These are phyloP conservation scores for Mus caroli DNA, from an alignment of 2,797 vertebrate genomes.

Conservation along the genomic window DNA sequence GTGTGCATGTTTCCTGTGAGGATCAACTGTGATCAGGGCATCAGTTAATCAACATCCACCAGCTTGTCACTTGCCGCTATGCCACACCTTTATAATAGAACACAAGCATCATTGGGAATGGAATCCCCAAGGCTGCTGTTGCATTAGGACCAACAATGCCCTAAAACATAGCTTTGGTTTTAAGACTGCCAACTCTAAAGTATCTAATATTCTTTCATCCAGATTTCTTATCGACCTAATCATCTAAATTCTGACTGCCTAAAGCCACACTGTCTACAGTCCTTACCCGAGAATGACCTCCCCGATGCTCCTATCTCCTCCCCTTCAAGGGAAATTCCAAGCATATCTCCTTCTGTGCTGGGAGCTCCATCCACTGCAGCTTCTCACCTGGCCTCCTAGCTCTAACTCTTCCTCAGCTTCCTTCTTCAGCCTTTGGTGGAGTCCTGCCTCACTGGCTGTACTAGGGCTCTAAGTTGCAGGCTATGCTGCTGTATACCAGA, in stretches of 20 bases:
- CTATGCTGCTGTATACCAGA: too few relatives aligned
- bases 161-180: not conserved
- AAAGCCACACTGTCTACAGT: not conserved
- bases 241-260: not conserved
- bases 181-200: not conserved
- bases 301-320: too few relatives aligned
- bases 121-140: not conserved
- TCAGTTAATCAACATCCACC: not conserved
- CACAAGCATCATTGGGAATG: not conserved
- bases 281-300: not conserved
- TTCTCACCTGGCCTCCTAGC: not conserved
- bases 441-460: not conserved
- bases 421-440: not conserved
- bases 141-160: too few relatives aligned
- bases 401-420: not conserved
- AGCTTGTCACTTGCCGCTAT: not conserved
- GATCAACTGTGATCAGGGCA: fast-evolving
- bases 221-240: not conserved
- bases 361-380: not conserved
- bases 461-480: not conserved
- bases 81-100: not conserved
- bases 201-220: not conserved
- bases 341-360: fast-evolving
- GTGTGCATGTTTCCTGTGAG: not conserved
- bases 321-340: not conserved